Conservation (phyloP, 2,888 invertebrate genomes). For the Panopea generosa region DNA sequence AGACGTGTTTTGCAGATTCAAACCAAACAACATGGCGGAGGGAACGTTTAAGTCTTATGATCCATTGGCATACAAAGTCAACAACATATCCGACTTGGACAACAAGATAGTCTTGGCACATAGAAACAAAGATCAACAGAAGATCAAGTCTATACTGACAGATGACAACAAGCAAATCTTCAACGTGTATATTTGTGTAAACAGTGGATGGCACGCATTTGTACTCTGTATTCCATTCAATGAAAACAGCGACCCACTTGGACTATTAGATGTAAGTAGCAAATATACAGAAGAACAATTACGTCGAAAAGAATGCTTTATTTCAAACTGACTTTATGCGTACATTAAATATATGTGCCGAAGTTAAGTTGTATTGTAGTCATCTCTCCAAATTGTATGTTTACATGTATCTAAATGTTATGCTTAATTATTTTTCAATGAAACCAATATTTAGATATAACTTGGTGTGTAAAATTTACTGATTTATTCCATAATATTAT, state of each 20-base stretch:
- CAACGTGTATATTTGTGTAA: constrained; percentile 57
- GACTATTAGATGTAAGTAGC: neutral
- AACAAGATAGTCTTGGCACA: constrained; percentile 38
- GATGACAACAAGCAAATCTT: constrained; percentile 14
- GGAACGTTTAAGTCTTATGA: constrained; percentile 38
- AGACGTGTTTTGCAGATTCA: too few species aligned
- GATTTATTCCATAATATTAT: too few species aligned
- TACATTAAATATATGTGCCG: too few species aligned
- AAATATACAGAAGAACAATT: too few species aligned
- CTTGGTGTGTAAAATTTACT: too few species aligned
- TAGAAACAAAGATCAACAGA: constrained; percentile 22
- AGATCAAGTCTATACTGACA: constrained; percentile 10
- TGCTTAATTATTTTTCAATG: too few species aligned
- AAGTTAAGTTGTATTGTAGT: too few species aligned
- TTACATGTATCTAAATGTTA: too few species aligned
- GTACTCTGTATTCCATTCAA: constrained; percentile 26
- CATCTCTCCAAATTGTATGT: too few species aligned
- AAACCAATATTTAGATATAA: too few species aligned
- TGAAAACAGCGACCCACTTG: neutral
- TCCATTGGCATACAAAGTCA: constrained; percentile 48
- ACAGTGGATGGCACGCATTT: constrained; percentile 58
- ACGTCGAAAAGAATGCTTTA: too few species aligned
- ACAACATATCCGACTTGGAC: constrained; percentile 45
- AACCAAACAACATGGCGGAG: constrained; percentile 12
- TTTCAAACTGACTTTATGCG: too few species aligned